phyloP scores from a whole-genome alignment of 2,113 vertebrate genomes.

The Perca schrenkii region DNA sequence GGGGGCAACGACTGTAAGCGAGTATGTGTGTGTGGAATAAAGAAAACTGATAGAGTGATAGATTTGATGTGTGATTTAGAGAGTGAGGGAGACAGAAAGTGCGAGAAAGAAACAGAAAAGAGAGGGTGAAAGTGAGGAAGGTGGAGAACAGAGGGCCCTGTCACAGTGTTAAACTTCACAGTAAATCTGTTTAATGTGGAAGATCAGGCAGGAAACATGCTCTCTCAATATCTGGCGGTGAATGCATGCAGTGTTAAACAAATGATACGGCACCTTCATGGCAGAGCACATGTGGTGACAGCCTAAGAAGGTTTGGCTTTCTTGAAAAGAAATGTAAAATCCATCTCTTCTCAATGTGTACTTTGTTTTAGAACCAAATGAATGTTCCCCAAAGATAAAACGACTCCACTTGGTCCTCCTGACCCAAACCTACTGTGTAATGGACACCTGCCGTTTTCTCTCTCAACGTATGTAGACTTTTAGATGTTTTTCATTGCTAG shows the following conservation, averaged over 20 bases:
- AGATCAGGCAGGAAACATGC: conserved; percentile 69
- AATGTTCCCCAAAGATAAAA: conserved; percentile 41
- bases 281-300: conserved; percentile 59
- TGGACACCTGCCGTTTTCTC: neutral
- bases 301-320: conserved; percentile 42
- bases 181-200: conserved; percentile 76
- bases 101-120: conserved; percentile 50
- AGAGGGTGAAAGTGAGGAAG: conserved; percentile 54
- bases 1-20: conserved; percentile 43
- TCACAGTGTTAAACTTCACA: conserved; percentile 56
- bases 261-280: conserved; percentile 59
- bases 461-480: neutral
- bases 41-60: conserved; percentile 56
- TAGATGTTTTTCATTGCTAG: neutral
- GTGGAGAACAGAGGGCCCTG: conserved; percentile 60
- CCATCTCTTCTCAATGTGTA: conserved; percentile 31
- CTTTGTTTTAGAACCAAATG: conserved; percentile 47
- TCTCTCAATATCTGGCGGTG: conserved; percentile 41
- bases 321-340: conserved; percentile 59
- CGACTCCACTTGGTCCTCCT: neutral
- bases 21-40: conserved; percentile 26
- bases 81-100: conserved; percentile 37
- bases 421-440: conserved; percentile 10
- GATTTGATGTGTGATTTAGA: conserved; percentile 62
- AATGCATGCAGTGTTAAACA: conserved; percentile 57